Evolutionary conservation across 2,113 vertebrate genomes (phyloP), one percentile per base, ranked within the genome.

Genomic region (Acrocephalus kingi): DNA sequence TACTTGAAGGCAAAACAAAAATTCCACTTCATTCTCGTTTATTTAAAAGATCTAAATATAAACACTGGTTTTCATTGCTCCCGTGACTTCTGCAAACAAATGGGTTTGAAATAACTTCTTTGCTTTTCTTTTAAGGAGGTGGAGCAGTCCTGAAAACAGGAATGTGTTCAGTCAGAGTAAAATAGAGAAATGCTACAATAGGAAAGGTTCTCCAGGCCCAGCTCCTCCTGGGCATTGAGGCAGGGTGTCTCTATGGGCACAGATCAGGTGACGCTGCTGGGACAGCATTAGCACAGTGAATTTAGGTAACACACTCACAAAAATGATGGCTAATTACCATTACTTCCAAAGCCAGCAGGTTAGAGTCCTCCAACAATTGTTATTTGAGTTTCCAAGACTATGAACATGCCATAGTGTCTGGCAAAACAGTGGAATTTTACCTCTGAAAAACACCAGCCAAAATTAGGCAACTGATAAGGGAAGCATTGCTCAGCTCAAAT

Each of bases 361-460:
- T 7, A 55, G 11, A 10, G 13, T 49, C 55, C 49, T 76, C 64
- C 39, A 69, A 22, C 63, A 37, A 62, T 11, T 35, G 8, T 17
- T 76, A 39, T 19, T 83, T n/a, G 48, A 41, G 51, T 15, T 15
- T 62, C 77, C 72, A 67, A 49, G 74, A 55, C 33, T 54, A 17
- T 6, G 33, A 68, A 61, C 45, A 62, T 0, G 2, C 7, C 9
- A 10, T 6, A 8, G 3, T 2, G 4, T 28, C 62, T 72, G 48
- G 27, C 45, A 59, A 82, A 78, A 23, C 18, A 37, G 23, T 39
- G 39, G 64, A 84, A 77, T 22, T 33, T 0, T 4, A 73, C 49
- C 39, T 45, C 63, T 8, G 15, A 5, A 66, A 86, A 78, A 46
- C 4, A 48, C 59, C 33, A 58, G 22, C 12, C 11, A 37, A 68